Evolutionary conservation across 2,113 vertebrate genomes (phyloP).

Genomic region (Emydura subglobosa): DNA sequence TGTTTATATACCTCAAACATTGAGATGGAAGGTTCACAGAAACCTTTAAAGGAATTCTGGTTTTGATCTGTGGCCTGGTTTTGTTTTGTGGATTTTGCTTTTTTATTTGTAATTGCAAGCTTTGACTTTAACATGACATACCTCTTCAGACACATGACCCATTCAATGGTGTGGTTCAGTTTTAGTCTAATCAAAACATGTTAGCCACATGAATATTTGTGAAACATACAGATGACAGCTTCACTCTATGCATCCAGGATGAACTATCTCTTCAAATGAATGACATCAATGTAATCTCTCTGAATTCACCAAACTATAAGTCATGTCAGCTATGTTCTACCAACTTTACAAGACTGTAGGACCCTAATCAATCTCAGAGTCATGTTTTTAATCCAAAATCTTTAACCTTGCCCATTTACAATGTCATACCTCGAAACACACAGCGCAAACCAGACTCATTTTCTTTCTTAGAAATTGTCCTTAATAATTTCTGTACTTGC

Average conservation of each 20-base stretch:
- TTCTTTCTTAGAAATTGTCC: slow-evolving; percentile 75
- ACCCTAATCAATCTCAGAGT: slow-evolving; percentile 79
- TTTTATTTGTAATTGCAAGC: background rate
- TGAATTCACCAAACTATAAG: slow-evolving; percentile 79
- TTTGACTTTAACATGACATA: slow-evolving; percentile 48
- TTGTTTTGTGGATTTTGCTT: slow-evolving; percentile 1
- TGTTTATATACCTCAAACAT: slow-evolving; percentile 4
- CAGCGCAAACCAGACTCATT: slow-evolving; percentile 72
- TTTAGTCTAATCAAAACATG: slow-evolving; percentile 74
- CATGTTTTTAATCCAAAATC: slow-evolving; percentile 82
- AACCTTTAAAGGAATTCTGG: background rate
- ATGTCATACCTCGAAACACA: slow-evolving; percentile 72
- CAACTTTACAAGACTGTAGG: slow-evolving; percentile 79
- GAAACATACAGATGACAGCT: slow-evolving; percentile 70
- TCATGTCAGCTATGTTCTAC: slow-evolving; percentile 76
- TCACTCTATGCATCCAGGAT: slow-evolving; percentile 73
- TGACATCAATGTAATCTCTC: slow-evolving; percentile 74
- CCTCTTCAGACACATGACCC: slow-evolving; percentile 45
- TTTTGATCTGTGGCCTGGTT: slow-evolving; percentile 4
- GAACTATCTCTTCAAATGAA: slow-evolving; percentile 78
- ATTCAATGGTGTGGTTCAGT: slow-evolving; percentile 36
- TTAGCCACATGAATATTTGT: slow-evolving; percentile 71
- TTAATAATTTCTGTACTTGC: slow-evolving; percentile 76
- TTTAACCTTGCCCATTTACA: slow-evolving; percentile 81
- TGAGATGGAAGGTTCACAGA: background rate